Base-by-base conservation (phyloP, 2,888 invertebrate genomes). In the Phyto melanocephala region DNA sequence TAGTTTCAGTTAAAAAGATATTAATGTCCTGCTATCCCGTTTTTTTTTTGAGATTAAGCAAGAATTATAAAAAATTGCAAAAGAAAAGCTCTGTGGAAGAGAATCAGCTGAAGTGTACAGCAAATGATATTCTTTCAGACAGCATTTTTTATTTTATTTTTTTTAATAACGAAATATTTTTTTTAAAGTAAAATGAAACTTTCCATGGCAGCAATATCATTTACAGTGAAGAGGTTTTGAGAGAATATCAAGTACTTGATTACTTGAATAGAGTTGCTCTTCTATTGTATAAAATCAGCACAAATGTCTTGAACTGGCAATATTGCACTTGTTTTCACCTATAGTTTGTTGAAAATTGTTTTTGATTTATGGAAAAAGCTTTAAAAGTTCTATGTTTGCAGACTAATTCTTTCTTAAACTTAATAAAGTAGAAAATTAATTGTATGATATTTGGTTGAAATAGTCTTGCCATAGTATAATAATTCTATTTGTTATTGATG, bases 171-270 rank as follows among this genome's bases (percentile, higher is more conserved):
- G 6, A 28, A 28, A 5, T 13, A 20, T 15, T 17, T 58, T 62
- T 42, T n/a, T 42, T 42, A n/a, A 15, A 15, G 1, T 15, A 24
- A 65, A 5, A 37, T 3, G 17, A 60, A 65, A 24, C 37, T 75
- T 65, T 22, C 56, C 75, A 45, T 33, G 35, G 13, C 40, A 37
- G 28, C 50, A 65, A 63, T 33, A 45, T 15, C 22, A 17, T 45
- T 70, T 63, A 63, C 15, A 47, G 47, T 68, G 54, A 63, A 77
- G 54, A 37, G 60, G 33, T 47, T 15, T 52, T 60, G 20, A 22
- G 11, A 20, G 15, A 20, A 37, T 50, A 33, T 37, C 5, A 22
- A 62, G 42, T 47, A 11, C 22, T 24, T 45, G 45, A 8, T 47
- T 45, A 13, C 6, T 28, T 28, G 28, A 28, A 28, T 28, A 28